These are phyloP conservation scores for Ylistrum balloti DNA, from an alignment of 1,140 invertebrate genomes.

Conservation along the genomic window DNA sequence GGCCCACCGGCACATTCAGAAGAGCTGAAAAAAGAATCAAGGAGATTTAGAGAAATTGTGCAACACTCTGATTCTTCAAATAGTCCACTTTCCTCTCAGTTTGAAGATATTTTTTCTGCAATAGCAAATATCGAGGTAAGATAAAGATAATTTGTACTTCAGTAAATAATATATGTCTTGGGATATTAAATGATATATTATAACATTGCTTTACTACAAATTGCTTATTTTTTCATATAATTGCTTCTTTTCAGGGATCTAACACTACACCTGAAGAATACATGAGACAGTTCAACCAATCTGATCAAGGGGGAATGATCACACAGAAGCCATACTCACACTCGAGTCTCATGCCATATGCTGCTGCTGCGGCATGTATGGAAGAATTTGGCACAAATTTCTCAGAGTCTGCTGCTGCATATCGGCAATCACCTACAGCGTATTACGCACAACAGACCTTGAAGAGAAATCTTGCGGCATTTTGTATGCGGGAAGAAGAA, in stretches of 20 bases:
- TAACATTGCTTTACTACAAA: too few species aligned
- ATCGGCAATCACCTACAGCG: background rate
- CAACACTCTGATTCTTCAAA: conserved; percentile 48
- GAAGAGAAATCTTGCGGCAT: background rate
- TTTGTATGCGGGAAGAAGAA: background rate
- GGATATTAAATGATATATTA: too few species aligned
- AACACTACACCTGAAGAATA: background rate
- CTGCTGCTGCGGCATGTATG: background rate
- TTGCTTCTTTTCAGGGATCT: too few species aligned
- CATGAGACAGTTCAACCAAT: background rate
- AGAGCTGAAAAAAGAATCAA: conserved; percentile 53
- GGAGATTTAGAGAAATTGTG: conserved; percentile 47
- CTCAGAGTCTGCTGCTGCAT: background rate
- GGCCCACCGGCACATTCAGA: conserved; percentile 53
- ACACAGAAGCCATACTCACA: background rate
- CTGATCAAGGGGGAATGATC: background rate
- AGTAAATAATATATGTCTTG: too few species aligned
- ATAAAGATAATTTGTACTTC: background rate
- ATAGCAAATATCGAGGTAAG: conserved; percentile 60
- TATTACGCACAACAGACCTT: background rate
- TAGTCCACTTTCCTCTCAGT: conserved; percentile 53
- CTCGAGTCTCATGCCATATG: conserved; percentile 3
- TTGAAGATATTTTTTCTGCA: conserved; percentile 60
- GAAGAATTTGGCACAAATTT: background rate
- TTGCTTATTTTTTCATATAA: too few species aligned